A percentile compares a stretch with the other conserved stretches of the same genome.
phyloP scores from a whole-genome alignment of 1,140 invertebrate species.

The Philopotamus ludificatus region DNA sequence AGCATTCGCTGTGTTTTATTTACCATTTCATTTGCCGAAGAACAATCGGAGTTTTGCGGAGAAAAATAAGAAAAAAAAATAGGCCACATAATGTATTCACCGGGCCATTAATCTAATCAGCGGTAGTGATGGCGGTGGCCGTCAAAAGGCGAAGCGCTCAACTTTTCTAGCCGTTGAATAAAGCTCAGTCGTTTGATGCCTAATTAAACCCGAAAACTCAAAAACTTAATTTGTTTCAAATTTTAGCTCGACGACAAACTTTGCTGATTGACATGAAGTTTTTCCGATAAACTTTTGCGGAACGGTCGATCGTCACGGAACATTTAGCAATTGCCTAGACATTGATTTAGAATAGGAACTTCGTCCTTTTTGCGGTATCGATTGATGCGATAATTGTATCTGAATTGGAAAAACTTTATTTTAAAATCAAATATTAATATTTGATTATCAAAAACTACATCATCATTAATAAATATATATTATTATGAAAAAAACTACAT shows the following conservation, averaged over 20 bases:
- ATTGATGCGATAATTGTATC: too few relatives aligned
- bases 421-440: too few relatives aligned
- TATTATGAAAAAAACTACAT: too few relatives aligned
- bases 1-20: constrained; percentile 1
- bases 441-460: too few relatives aligned
- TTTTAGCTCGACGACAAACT: constrained; percentile 12
- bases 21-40: neutral
- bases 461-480: too few relatives aligned
- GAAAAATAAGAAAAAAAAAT: neutral
- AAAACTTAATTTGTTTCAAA: constrained; percentile 35
- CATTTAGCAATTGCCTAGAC: constrained; percentile 25
- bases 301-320: constrained; percentile 21
- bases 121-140: neutral
- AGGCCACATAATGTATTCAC: neutral
- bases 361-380: too few relatives aligned
- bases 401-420: too few relatives aligned
- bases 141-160: neutral
- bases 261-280: constrained; percentile 28
- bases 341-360: constrained; percentile 25
- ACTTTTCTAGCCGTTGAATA: constrained; percentile 1
- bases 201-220: constrained; percentile 20
- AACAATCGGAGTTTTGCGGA: neutral
- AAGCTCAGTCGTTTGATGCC: constrained; percentile 25
- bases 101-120: neutral
- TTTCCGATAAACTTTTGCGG: constrained; percentile 24